Evolutionary conservation across 2,888 invertebrate species (phyloP).

Genomic region (Spatulosminthurus flaviceps): DNA sequence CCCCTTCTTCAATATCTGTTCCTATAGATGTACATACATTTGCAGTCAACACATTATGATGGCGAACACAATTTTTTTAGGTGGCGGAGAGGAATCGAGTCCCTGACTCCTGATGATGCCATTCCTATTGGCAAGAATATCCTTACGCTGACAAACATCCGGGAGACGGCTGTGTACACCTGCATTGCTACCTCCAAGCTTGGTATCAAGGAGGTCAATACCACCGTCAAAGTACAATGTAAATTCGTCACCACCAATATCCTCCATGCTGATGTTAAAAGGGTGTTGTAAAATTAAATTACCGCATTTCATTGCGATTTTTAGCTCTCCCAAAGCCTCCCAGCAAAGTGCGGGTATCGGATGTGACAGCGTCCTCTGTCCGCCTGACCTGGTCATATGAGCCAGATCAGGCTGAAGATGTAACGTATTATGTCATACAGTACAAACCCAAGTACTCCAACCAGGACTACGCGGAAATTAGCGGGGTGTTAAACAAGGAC

Average conservation of each 20-base stretch:
- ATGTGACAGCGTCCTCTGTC: slow-evolving; percentile 93
- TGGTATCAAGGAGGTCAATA: slow-evolving; percentile 87
- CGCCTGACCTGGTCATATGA: slow-evolving; percentile 92
- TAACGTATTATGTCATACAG: slow-evolving; percentile 96
- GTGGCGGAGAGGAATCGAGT: slow-evolving; percentile 85
- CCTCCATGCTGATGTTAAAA: no score
- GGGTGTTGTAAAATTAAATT: no score
- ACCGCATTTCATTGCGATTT: no score
- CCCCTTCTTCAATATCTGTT: no score
- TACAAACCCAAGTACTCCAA: slow-evolving; percentile 95
- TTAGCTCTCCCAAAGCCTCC: slow-evolving; percentile 93
- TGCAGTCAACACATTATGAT: neutral
- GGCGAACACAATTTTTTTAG: slow-evolving; percentile 44
- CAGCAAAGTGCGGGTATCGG: slow-evolving; percentile 86
- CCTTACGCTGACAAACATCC: slow-evolving; percentile 83
- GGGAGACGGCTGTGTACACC: slow-evolving; percentile 94
- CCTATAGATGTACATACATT: neutral
- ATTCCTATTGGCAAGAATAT: slow-evolving; percentile 80
- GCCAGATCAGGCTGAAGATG: slow-evolving; percentile 77
- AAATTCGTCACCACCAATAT: no score
- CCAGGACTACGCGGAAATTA: slow-evolving; percentile 90
- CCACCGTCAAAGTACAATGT: slow-evolving; percentile 96
- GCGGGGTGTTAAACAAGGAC: slow-evolving; percentile 91
- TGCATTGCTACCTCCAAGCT: slow-evolving; percentile 95
- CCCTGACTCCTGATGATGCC: slow-evolving; percentile 88